Conservation (phyloP, 92 coral and sea anemone genomes). For the Phenganax subtilis region DNA sequence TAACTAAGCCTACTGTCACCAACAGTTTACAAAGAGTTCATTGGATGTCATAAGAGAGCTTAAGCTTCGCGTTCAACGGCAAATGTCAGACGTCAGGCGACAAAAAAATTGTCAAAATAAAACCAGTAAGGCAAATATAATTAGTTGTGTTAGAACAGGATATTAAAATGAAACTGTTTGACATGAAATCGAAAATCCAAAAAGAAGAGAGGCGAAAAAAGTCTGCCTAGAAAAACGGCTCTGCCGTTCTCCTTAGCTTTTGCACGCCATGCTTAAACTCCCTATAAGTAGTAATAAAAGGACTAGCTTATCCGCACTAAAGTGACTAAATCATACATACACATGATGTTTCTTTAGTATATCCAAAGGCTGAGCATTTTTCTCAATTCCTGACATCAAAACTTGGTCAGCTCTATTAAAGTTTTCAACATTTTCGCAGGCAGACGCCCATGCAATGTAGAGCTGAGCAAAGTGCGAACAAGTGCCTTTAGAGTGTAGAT, state of each 20-base stretch:
- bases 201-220: background rate
- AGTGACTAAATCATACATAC: constrained; percentile 36
- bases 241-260: no score
- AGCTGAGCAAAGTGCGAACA: constrained; percentile 64
- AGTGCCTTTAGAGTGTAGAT: constrained; percentile 78
- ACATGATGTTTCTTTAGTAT: constrained; percentile 64
- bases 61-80: no score
- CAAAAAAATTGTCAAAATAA: no score
- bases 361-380: constrained; percentile 76
- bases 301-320: background rate
- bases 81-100: no score
- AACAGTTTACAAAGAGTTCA: no score
- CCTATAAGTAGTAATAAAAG: background rate
- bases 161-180: no score
- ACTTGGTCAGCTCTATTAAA: constrained; percentile 88
- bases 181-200: no score
- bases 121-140: no score
- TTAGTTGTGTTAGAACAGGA: no score
- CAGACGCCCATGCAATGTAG: constrained; percentile 84
- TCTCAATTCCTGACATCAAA: constrained; percentile 61
- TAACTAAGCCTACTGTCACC: no score
- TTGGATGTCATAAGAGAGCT: no score
- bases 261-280: no score
- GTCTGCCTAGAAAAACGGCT: background rate
- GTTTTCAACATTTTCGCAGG: constrained; percentile 61